Percentiles rank a stretch among this genome's conserved stretches.
Evolutionary conservation across 2,797 vertebrate species (phyloP).

Genomic region (Onychomys arenicola): DNA sequence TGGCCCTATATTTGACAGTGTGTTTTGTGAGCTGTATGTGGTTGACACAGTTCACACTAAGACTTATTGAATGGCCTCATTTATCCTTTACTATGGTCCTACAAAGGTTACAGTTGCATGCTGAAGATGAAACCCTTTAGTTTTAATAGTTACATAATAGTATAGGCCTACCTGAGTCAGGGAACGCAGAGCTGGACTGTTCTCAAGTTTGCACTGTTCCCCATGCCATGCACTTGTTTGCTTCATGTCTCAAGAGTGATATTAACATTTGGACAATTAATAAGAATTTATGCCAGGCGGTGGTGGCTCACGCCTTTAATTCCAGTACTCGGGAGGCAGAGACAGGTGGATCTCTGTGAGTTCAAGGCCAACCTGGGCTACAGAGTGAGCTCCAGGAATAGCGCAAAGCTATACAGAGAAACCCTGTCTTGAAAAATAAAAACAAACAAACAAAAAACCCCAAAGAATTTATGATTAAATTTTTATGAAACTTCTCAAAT

Average conservation of each 20-base stretch:
- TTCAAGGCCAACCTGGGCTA: too few species aligned
- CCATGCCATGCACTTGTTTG: not conserved
- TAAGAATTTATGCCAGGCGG: not conserved
- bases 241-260: not conserved
- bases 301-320: too few species aligned
- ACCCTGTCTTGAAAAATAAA: too few species aligned
- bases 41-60: not conserved
- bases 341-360: too few species aligned
- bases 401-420: too few species aligned
- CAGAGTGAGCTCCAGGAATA: too few species aligned
- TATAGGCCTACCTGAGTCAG: not conserved
- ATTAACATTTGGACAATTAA: not conserved
- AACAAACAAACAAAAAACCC: too few species aligned
- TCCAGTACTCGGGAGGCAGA: too few species aligned
- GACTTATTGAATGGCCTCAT: not conserved
- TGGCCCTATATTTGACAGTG: not conserved
- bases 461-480: conserved; percentile 13
- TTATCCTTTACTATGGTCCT: not conserved
- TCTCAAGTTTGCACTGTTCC: not conserved
- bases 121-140: not conserved
- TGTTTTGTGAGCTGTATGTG: not conserved
- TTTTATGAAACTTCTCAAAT: conserved; percentile 45
- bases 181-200: not conserved
- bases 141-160: not conserved
- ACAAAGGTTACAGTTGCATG: not conserved